Conservation (phyloP, 35 echinoderm and acorn worm species). For the Apostichopus japonicus region DNA sequence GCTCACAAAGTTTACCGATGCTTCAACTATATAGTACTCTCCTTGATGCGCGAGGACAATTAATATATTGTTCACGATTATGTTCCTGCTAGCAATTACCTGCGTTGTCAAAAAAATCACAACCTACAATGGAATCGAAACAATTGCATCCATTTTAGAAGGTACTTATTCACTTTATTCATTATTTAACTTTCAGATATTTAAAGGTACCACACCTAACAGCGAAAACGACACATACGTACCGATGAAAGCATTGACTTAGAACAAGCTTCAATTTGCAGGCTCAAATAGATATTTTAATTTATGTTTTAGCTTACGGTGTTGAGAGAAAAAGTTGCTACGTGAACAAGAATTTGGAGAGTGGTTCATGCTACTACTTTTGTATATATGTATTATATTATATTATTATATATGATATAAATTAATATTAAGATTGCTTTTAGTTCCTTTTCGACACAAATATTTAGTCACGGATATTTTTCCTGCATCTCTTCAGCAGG, state of each 20-base stretch:
- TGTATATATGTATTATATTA: too few relatives aligned
- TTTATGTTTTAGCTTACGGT: too few relatives aligned
- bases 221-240: not conserved
- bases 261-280: not conserved
- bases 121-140: not conserved
- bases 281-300: not conserved
- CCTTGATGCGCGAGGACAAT: not conserved
- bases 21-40: not conserved
- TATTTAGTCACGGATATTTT: too few relatives aligned
- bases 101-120: not conserved
- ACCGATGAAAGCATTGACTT: not conserved
- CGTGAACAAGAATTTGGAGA: too few relatives aligned
- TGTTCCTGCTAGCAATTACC: not conserved
- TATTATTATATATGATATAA: too few relatives aligned
- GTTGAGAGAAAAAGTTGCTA: too few relatives aligned
- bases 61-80: not conserved
- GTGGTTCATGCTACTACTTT: too few relatives aligned
- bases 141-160: not conserved
- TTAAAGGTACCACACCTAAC: not conserved
- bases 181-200: not conserved
- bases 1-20: too few relatives aligned
- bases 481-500: too few relatives aligned
- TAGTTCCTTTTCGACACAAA: too few relatives aligned
- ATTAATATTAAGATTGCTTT: too few relatives aligned
- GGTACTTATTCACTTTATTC: not conserved